phyloP scores from a whole-genome alignment of 1,140 invertebrate species.

The Caenorhabditis brenneri region DNA sequence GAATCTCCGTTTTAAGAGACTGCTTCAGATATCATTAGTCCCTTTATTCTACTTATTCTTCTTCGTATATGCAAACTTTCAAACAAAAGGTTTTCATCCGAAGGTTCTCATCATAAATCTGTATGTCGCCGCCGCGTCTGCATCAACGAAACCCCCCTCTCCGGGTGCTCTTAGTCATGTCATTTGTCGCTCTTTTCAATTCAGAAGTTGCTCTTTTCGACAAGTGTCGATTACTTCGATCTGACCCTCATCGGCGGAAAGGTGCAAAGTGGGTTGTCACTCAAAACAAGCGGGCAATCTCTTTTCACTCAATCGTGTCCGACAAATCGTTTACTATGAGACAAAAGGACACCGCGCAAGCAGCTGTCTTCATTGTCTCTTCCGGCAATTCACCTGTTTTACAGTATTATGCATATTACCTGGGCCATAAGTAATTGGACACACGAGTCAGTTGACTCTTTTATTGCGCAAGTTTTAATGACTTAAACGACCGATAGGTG shows the following conservation, averaged over 20 bases:
- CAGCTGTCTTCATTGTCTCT: constrained; percentile 4
- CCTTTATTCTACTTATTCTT: neutral
- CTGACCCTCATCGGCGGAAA: constrained; percentile 39
- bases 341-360: constrained; percentile 16
- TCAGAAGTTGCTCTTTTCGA: constrained; percentile 39
- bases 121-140: neutral
- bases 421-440: constrained; percentile 1
- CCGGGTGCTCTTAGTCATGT: neutral
- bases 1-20: neutral
- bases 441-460: constrained; percentile 26
- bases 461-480: constrained; percentile 32
- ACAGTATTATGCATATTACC: neutral
- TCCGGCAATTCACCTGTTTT: neutral
- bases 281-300: constrained; percentile 18
- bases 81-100: too few species aligned
- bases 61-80: too few species aligned
- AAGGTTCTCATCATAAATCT: constrained; percentile 36
- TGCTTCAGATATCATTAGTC: neutral
- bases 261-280: constrained; percentile 40
- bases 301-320: neutral
- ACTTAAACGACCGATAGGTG: neutral
- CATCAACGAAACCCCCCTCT: neutral
- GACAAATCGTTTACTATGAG: constrained; percentile 37
- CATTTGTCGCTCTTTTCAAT: constrained; percentile 27
- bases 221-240: constrained; percentile 24